A percentile compares a stretch with the other conserved stretches of the same genome.
Conservation (phyloP, 2,113 vertebrate species). For the Fukomys damarensis region DNA sequence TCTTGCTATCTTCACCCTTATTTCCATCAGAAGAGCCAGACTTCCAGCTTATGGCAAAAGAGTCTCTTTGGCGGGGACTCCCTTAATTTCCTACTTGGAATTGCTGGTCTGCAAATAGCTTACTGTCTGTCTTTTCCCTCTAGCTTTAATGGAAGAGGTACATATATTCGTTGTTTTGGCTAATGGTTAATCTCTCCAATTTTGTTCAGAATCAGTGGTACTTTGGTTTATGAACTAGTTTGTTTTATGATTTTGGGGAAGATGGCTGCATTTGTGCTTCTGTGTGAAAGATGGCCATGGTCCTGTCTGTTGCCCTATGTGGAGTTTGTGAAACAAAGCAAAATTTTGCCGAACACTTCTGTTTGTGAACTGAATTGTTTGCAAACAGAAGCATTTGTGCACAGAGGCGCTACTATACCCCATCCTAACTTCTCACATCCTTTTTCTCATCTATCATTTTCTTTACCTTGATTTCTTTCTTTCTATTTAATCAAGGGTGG, state of each 20-base stretch:
- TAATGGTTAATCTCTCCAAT: neutral
- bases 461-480: neutral
- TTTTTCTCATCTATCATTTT: neutral
- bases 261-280: too few species aligned
- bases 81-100: neutral
- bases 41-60: neutral
- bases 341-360: too few species aligned
- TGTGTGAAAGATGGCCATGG: too few species aligned
- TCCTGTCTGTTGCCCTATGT: too few species aligned
- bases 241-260: too few species aligned
- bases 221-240: too few species aligned
- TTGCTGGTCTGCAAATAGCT: neutral
- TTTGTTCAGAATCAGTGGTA: neutral
- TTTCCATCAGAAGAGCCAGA: neutral
- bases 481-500: neutral
- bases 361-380: too few species aligned
- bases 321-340: too few species aligned
- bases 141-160: neutral
- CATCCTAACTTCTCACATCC: neutral
- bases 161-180: too few species aligned
- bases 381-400: too few species aligned
- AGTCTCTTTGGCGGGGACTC: too few species aligned
- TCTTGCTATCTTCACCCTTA: neutral
- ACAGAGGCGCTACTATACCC: neutral
- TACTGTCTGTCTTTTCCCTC: neutral